Conservation (phyloP, 2,888 invertebrate genomes). For the Gnatocerus cornutus region DNA sequence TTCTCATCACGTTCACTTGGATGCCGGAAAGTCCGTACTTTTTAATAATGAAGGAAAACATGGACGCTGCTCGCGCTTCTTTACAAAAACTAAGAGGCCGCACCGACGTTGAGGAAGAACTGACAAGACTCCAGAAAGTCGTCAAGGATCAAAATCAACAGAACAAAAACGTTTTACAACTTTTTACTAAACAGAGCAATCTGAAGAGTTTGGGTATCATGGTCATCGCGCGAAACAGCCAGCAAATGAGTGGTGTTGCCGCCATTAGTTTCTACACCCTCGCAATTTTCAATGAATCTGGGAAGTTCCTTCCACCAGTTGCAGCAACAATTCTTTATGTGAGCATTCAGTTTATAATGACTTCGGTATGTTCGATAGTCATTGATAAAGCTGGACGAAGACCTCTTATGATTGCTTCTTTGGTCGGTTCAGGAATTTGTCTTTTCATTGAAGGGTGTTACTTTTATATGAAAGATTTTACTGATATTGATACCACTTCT, state of each 20-base stretch:
- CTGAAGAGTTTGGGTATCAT: slow-evolving; percentile 20
- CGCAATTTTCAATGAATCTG: slow-evolving; percentile 69
- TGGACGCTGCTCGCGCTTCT: neutral
- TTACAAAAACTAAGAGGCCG: slow-evolving; percentile 15
- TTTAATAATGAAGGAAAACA: slow-evolving; percentile 7
- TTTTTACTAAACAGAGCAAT: slow-evolving; percentile 19
- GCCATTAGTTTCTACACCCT: slow-evolving; percentile 78
- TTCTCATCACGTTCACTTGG: slow-evolving; percentile 62
- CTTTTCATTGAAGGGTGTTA: slow-evolving; percentile 70
- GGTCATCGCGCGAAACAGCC: slow-evolving; percentile 53
- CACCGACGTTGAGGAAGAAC: slow-evolving; percentile 18
- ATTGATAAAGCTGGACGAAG: slow-evolving; percentile 75
- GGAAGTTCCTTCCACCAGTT: slow-evolving; percentile 58
- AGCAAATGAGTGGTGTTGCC: slow-evolving; percentile 76
- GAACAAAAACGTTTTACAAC: slow-evolving; percentile 7
- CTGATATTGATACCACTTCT: slow-evolving; percentile 63
- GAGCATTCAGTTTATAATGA: slow-evolving; percentile 75
- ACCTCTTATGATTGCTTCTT: slow-evolving; percentile 73
- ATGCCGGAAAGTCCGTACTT: slow-evolving; percentile 42
- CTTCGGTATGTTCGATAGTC: slow-evolving; percentile 73
- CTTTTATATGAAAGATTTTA: slow-evolving; percentile 70
- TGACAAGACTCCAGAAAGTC: slow-evolving; percentile 8
- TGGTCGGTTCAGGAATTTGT: slow-evolving; percentile 69
- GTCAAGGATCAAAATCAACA: slow-evolving; percentile 16
- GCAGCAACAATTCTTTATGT: slow-evolving; percentile 63